Evolutionary conservation across 37 sponge, comb jelly and placozoan species (phyloP), one percentile per base, ranked within the genome.

Genomic region (Oscarella lobularis): DNA sequence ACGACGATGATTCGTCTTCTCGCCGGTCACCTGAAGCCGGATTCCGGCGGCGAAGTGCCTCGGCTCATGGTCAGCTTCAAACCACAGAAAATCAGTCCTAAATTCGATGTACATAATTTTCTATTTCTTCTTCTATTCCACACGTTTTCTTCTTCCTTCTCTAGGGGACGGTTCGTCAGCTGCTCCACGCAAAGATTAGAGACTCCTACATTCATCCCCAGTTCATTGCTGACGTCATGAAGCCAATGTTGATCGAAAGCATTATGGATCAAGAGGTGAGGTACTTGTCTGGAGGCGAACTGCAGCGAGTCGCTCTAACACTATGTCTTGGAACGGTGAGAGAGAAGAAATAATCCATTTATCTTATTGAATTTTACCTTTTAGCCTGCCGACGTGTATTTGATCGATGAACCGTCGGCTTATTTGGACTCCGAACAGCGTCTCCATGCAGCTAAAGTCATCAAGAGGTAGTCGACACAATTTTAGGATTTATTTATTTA

Each of bases 61-160:
- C 74, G 74, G 20, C 81, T 98, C 81, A 88, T 88, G 65, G 86
- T 98, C 32, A 91, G 92, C 81, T 98, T 94, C 88, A 98, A 98
- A 77, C 99, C 99, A 1, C 99, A 98, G 83, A 94, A 93, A 80
- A 98, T 98, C 87, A 94, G 92, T 71, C 99, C 99, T 35, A 94
- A 88, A 75, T 98, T 86, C 33, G 71, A 68, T 5, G 71, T 68
- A 48, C 71, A 4, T 68, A 31, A 5, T 68, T 68, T 68, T 68
- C 6, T 34, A 5, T 68, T 4, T 14, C 6, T 68, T 34, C 31
- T 68, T 5, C n/a, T 68, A 14, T 68, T 5, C 5, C 6, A 32
- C n/a, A n/a, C 4, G 6, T 31, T 68, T 68, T 68, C 4, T 68
- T 27, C 4, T 68, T 5, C 33, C 5, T 68, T 68, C 31, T 5